These are phyloP conservation scores for Hydraecia micacea DNA, from an alignment of 2,888 invertebrate genomes.

Conservation along the genomic window DNA sequence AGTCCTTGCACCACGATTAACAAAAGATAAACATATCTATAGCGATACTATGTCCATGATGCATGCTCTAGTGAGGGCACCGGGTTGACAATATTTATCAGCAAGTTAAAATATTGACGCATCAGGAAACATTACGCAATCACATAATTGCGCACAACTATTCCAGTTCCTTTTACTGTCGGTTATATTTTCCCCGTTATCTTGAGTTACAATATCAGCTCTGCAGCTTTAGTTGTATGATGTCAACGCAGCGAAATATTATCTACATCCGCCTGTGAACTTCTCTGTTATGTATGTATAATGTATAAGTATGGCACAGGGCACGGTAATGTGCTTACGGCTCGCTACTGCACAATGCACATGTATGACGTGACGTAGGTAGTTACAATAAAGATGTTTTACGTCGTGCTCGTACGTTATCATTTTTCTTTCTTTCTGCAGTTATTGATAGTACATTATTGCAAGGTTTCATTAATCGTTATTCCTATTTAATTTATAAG, in stretches of 20 bases:
- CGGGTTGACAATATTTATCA: constrained; percentile 39
- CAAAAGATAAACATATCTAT: constrained; percentile 21
- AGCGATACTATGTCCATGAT: constrained; percentile 2
- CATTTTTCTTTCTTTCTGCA: not conserved
- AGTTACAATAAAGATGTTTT: constrained; percentile 10
- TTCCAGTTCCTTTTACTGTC: constrained; percentile 51
- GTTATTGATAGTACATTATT: constrained; percentile 4
- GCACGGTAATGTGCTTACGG: constrained; percentile 39
- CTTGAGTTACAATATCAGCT: constrained; percentile 61
- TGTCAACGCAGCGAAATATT: constrained; percentile 84
- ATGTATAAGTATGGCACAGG: constrained; percentile 70
- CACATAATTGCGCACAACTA: constrained; percentile 48
- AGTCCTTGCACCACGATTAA: constrained; percentile 37
- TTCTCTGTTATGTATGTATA: constrained; percentile 67
- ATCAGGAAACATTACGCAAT: constrained; percentile 48
- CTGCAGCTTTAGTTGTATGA: constrained; percentile 72
- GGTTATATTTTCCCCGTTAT: constrained; percentile 57
- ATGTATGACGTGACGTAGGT: constrained; percentile 28
- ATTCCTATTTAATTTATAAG: constrained; percentile 4
- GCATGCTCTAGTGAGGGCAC: constrained; percentile 13
- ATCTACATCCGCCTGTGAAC: constrained; percentile 84
- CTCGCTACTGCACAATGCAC: constrained; percentile 39
- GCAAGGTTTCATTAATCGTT: not conserved
- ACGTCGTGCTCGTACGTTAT: constrained; percentile 5
- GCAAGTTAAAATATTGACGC: constrained; percentile 36